These are phyloP conservation scores for Thymelicus lineola DNA, from an alignment of 2,888 invertebrate species.

Conservation along the genomic window DNA sequence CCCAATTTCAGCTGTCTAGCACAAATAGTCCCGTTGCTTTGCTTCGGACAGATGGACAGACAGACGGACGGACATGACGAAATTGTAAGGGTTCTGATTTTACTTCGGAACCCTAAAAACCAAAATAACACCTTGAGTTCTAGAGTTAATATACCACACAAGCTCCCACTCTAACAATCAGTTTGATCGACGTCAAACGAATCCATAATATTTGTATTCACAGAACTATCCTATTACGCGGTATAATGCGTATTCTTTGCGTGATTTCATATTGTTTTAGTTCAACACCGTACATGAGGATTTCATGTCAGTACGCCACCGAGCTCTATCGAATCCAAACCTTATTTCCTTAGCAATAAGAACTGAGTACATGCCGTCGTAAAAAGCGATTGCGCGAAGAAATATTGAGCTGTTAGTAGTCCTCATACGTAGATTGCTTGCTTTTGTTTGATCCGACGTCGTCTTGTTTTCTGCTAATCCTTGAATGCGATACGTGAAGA, in stretches of 20 bases:
- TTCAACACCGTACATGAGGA: conserved; percentile 11
- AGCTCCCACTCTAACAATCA: conserved; percentile 3
- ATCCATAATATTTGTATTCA: conserved; percentile 40
- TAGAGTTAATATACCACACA: background rate
- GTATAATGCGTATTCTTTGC: conserved; percentile 34
- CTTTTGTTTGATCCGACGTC: background rate
- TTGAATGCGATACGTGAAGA: conserved; percentile 7
- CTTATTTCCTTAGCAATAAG: background rate
- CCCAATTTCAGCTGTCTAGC: no score
- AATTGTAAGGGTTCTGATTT: no score
- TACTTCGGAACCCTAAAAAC: no score
- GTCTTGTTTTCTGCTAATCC: conserved; percentile 15
- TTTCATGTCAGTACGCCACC: background rate
- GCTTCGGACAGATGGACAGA: no score
- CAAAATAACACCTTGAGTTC: no score
- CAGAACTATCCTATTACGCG: conserved; percentile 38
- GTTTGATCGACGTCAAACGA: conserved; percentile 18
- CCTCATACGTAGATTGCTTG: conserved; percentile 4
- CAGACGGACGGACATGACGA: no score
- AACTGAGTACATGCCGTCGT: background rate
- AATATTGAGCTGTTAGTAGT: conserved; percentile 10
- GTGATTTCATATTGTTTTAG: conserved; percentile 37
- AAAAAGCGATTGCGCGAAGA: conserved; percentile 6
- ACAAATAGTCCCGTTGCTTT: no score
- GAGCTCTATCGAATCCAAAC: background rate